Base-by-base conservation (phyloP, 2,888 invertebrate genomes). In the Dicycla oo region DNA sequence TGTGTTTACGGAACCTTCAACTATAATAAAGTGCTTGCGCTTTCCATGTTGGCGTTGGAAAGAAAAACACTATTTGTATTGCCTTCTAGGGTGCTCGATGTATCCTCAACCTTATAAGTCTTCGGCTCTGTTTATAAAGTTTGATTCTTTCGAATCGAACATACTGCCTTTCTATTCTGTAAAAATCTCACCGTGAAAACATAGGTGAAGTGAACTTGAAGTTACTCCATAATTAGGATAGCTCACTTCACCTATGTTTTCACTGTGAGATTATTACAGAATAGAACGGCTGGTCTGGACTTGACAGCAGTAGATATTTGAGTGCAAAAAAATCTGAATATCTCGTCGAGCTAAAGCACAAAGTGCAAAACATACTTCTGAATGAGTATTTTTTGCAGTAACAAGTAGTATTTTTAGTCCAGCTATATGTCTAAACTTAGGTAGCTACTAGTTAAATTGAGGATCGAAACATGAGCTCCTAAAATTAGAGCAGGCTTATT, bases 21-120 rank as follows among this genome's bases (percentile, higher is more conserved):
- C 7, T 38, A 51, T 73, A 8, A 74, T 40, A 26, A 63, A 49
- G 30, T 43, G 53, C n/a, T 60, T 43, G 26, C 20, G 26, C 20
- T 26, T 54, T 49, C 18, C 15, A 54, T 30, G 38, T 40, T 49
- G 23, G 10, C 23, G 23, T 45, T 51, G 7, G 8, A 34, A 64
- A 30, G 30, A 74, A 76, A 73, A 74, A 43, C n/a, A 70, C 34
- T 20, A 45, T 56, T 51, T 40, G 43, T 38, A n/a, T 57, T 45
- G 20, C 23, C 0, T 60, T 34, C 18, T 40, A 23, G 23, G 3
- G 69, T 26, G 0, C 47, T 34, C 30, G 26, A 53, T 38, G 13
- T 10, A 20, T 34, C 26, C n/a, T 26, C 8, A 38, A 73, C 20
- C 15, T 49, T 51, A 5, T 10, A 56, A 40, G 20, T 67, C 18